A percentile compares a stretch with the other conserved stretches of the same genome.
phyloP scores from a whole-genome alignment of 2,888 invertebrate genomes.

The Tridacna gigas region DNA sequence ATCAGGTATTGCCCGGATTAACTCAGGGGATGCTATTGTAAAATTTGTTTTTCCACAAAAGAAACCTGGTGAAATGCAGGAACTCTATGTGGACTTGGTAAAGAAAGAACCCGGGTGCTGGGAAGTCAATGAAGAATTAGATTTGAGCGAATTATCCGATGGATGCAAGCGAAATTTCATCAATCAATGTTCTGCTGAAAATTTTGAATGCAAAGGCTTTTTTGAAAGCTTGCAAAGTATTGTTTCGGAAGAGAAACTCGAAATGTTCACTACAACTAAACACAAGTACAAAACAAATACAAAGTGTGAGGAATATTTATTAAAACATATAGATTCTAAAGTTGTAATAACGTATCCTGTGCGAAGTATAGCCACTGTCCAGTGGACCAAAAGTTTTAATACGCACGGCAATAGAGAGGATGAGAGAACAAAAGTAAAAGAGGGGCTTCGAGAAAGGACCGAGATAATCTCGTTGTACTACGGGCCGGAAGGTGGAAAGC shows the following conservation, averaged over 20 bases:
- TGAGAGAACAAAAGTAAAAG: slow-evolving; percentile 4
- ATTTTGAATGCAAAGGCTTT: background rate
- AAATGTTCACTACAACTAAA: background rate
- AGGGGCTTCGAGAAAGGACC: slow-evolving; percentile 17
- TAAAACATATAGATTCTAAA: background rate
- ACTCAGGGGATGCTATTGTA: background rate
- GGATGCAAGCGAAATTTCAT: background rate
- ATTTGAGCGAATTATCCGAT: background rate
- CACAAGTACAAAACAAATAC: background rate
- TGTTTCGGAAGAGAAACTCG: background rate
- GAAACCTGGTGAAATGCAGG: background rate
- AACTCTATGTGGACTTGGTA: slow-evolving; percentile 1
- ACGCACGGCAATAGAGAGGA: too few species aligned
- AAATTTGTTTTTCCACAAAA: background rate
- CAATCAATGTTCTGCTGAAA: too few species aligned
- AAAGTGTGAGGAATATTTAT: slow-evolving; percentile 4
- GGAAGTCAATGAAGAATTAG: slow-evolving; percentile 8
- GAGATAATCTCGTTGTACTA: slow-evolving; percentile 44
- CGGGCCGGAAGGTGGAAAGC: background rate
- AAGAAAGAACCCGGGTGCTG: background rate
- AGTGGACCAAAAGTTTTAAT: slow-evolving; percentile 43
- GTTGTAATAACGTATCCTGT: slow-evolving; percentile 40
- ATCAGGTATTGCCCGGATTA: background rate
- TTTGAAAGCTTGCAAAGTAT: background rate
- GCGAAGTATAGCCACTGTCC: slow-evolving; percentile 45